Conservation (phyloP, 2,113 vertebrate genomes). For the Cephalopterus ornatus region DNA sequence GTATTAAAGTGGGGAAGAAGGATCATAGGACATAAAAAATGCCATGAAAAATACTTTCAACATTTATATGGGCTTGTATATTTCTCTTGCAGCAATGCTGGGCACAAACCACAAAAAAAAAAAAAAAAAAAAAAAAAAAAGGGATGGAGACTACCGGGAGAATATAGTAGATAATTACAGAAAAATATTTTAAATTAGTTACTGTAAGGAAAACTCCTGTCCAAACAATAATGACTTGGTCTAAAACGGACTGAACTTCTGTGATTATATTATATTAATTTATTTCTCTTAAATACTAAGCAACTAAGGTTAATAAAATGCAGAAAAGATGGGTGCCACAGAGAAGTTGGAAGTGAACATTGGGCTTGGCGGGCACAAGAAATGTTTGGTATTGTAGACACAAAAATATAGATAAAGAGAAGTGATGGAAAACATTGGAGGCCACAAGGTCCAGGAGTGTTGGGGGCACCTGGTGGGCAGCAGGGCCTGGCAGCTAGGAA, state of each 20-base stretch:
- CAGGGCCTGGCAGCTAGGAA: neutral
- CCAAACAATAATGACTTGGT: neutral
- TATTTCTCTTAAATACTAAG: neutral
- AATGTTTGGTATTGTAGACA: neutral
- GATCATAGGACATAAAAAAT: neutral
- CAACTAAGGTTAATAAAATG: neutral
- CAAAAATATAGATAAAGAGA: neutral
- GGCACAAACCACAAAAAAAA: neutral
- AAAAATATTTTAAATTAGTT: neutral
- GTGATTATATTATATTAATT: neutral
- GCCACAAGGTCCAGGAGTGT: neutral
- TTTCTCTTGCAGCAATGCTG: neutral
- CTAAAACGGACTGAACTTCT: neutral
- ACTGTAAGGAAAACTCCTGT: neutral
- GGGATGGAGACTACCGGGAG: neutral
- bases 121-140: neutral
- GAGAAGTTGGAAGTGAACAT: neutral
- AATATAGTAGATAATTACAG: neutral
- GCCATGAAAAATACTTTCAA: neutral
- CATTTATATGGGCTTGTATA: neutral
- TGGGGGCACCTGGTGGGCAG: neutral
- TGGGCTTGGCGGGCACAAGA: fast-evolving
- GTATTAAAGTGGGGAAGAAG: fast-evolving
- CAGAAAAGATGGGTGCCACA: neutral
- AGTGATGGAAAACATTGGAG: neutral